Base-by-base conservation (phyloP, 1,140 invertebrate species). In the Pseudobourletiella spinata region DNA sequence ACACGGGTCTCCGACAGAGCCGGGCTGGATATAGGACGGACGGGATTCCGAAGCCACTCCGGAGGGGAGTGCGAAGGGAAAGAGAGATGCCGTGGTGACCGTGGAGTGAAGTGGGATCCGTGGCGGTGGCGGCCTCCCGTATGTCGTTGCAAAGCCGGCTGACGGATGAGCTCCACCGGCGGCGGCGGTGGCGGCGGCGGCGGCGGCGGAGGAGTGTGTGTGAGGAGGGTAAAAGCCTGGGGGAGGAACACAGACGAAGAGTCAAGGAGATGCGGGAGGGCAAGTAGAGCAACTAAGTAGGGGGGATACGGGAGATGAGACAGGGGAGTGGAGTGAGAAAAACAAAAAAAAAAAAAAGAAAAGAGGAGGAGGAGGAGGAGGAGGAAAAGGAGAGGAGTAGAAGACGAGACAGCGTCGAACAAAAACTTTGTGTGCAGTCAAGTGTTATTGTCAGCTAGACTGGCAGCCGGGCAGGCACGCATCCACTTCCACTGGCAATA, bases 371-470 rank as follows among this genome's bases (percentile, higher is more conserved):
- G 48, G n/a, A 51, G 48, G 48, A 51, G 43, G 35, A 46, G 44
- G 18, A 51, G 48, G 14, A 26, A 51, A 4, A 51, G 24, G 25
- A 51, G 48, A 3, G 24, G 32, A n/a, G 32, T n/a, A 51, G 28
- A 25, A 51, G 48, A 51, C 48, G 28, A 25, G 24, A 22, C 14
- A 51, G 22, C 25, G 24, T 24, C 48, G 24, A 24, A 51, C 48
- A 51, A 24, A 51, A 24, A 24, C 6, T 25, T 14, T 51, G 24
- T 25, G 48, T 51, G 24, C 48, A 51, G 8, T 25, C 48, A 51
- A 51, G 48, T 51, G 48, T 51, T 51, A 51, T 51, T 51, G 48
- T 51, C 48, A 51, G 48, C 48, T 51, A 24, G 48, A 51, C 48
- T 26, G 32, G 32, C 32, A 39, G n/a, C n/a, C n/a, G n/a, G 32